Evolutionary conservation across 2,888 invertebrate genomes (phyloP).

Genomic region (Tenthredo distinguenda): DNA sequence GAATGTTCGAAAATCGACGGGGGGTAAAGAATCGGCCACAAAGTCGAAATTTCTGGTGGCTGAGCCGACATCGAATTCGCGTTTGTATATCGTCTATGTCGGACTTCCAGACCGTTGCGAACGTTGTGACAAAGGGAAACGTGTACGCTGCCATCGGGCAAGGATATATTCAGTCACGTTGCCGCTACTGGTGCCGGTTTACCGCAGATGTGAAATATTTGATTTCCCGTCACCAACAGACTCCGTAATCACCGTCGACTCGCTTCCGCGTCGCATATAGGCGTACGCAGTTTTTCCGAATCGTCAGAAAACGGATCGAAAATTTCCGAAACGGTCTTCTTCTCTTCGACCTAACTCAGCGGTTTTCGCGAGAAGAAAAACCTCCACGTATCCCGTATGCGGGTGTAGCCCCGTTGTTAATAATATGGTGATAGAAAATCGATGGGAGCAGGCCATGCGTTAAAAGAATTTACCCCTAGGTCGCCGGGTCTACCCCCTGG

Average conservation of each 20-base stretch:
- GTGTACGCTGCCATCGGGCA: background rate
- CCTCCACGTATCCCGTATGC: background rate
- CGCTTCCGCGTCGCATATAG: conserved; percentile 61
- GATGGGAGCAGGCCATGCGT: conserved; percentile 9
- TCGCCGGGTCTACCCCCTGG: background rate
- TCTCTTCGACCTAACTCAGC: background rate
- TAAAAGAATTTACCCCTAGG: background rate
- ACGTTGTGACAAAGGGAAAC: conserved; percentile 3
- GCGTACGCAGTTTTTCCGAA: background rate
- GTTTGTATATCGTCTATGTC: background rate
- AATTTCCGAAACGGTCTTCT: background rate
- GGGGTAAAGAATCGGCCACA: background rate
- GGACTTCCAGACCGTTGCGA: background rate
- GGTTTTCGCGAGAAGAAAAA: background rate
- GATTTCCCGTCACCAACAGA: conserved; percentile 77
- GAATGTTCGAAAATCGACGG: no score
- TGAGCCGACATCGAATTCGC: background rate
- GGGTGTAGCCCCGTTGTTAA: background rate
- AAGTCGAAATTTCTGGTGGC: background rate
- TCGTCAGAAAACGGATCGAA: background rate
- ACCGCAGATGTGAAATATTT: conserved; percentile 77
- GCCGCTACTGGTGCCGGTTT: background rate
- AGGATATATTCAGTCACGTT: conserved; percentile 27
- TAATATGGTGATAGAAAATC: conserved; percentile 6
- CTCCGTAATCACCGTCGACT: conserved; percentile 77